Base-by-base conservation (phyloP, 2,888 invertebrate species). In the Amblyjoppa fuscipennis region DNA sequence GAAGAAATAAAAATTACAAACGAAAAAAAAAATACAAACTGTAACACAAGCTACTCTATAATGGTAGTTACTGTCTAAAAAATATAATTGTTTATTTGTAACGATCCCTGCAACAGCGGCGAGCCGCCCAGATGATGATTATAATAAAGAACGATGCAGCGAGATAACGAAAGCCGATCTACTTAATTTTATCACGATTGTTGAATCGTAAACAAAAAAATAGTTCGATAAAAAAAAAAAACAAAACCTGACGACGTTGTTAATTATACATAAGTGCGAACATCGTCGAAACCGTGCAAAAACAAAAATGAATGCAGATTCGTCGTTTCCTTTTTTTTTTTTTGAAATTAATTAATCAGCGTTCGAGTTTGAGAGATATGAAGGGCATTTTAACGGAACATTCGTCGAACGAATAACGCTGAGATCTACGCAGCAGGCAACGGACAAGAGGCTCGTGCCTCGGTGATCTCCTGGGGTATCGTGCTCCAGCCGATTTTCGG, bases 71-170 rank as follows among this genome's bases (percentile, higher is more conserved):
- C 83, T 88, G 89, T 90, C 89, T 88, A 87, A 87, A 79, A 89
- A 90, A 89, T 87, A 88, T 91, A 91, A 91, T 92, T 91, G 90
- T 91, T 92, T 91, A 92, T 91, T 93, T 92, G 90, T 92, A 91
- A 91, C 91, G 91, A 91, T 89, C 85, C 85, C 85, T 85, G 85
- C 82, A 85, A 80, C 66, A 83, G 85, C 83, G 82, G 83, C 82
- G 56, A 83, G 82, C 85, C 85, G 85, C 82, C 53, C 76, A 76
- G 85, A 85, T 80, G 81, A 81, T 79, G 53, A 83, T 85, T 78
- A 82, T 75, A 85, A 85, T 82, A 85, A 85, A 85, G 66, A 82
- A 73, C 85, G 85, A 85, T 85, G 85, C 85, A 85, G 85, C 82
- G 82, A 83, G 80, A 80, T 71, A 85, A 85, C 66, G 28, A 66